These are phyloP conservation scores for Aptenodytes patagonicus DNA, from an alignment of 2,113 vertebrate genomes.

Conservation along the genomic window DNA sequence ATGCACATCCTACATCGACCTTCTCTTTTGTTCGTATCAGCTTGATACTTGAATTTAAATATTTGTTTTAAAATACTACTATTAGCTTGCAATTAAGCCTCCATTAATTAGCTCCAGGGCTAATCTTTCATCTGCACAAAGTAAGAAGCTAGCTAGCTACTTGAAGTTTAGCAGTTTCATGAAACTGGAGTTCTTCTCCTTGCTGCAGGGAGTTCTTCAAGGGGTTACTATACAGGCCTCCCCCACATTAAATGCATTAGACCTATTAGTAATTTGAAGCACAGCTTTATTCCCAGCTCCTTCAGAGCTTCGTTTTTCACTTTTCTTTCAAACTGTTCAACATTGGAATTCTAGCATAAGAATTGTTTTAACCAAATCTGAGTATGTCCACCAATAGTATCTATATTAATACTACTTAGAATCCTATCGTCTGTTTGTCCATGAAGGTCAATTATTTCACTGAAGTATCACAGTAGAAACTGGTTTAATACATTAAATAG, in stretches of 20 bases:
- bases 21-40: not conserved
- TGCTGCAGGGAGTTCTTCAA: not conserved
- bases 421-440: not conserved
- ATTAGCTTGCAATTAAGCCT: not conserved
- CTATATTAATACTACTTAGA: not conserved
- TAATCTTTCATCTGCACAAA: not conserved
- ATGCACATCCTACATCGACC: not conserved
- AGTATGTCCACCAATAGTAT: not conserved
- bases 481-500: not conserved
- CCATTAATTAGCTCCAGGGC: not conserved
- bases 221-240: not conserved
- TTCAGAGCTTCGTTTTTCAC: not conserved
- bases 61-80: not conserved
- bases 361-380: not conserved
- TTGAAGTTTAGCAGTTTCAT: not conserved
- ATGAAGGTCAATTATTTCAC: not conserved
- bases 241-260: not conserved
- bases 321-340: not conserved
- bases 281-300: not conserved
- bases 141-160: not conserved
- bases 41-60: not conserved
- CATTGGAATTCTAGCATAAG: not conserved
- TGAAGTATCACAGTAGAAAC: not conserved
- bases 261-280: not conserved
- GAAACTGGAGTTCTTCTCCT: not conserved